phyloP scores from a whole-genome alignment of 1,140 invertebrate species.

The Zophobas atratus region DNA sequence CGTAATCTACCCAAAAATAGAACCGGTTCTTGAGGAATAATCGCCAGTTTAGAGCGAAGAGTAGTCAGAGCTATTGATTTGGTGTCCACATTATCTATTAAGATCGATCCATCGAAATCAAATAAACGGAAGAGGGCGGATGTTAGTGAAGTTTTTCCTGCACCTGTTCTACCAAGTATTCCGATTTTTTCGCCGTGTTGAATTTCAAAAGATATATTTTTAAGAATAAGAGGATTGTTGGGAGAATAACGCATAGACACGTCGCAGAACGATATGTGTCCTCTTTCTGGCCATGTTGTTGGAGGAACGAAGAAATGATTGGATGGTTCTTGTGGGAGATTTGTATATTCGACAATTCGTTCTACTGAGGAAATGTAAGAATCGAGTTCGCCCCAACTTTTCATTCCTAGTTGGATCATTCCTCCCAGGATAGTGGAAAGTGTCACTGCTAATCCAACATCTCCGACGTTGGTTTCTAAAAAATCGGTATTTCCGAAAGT shows the following conservation, averaged over 20 bases:
- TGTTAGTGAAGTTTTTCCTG: constrained; percentile 87
- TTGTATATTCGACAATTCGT: background rate
- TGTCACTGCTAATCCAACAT: background rate
- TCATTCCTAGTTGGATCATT: background rate
- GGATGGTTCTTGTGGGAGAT: background rate
- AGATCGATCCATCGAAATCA: constrained; percentile 76
- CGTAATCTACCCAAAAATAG: constrained; percentile 84
- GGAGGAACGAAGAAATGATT: background rate
- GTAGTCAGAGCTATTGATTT: constrained; percentile 76
- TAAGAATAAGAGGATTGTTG: background rate
- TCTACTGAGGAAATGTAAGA: background rate
- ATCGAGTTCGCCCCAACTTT: background rate
- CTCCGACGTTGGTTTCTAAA: background rate
- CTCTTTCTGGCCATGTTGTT: background rate
- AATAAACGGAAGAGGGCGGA: constrained; percentile 79
- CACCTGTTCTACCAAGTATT: constrained; percentile 81
- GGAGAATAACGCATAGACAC: background rate
- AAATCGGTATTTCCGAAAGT: background rate
- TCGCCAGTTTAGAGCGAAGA: constrained; percentile 80
- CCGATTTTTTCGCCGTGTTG: constrained; percentile 67
- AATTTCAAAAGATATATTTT: background rate
- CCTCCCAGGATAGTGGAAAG: background rate
- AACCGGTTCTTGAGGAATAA: constrained; percentile 87
- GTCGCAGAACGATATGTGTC: background rate
- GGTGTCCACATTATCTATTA: constrained; percentile 80